Evolutionary conservation across 2,113 vertebrate species (phyloP), one percentile per base, ranked within the genome.

Genomic region (Cranoglanis bouderius): DNA sequence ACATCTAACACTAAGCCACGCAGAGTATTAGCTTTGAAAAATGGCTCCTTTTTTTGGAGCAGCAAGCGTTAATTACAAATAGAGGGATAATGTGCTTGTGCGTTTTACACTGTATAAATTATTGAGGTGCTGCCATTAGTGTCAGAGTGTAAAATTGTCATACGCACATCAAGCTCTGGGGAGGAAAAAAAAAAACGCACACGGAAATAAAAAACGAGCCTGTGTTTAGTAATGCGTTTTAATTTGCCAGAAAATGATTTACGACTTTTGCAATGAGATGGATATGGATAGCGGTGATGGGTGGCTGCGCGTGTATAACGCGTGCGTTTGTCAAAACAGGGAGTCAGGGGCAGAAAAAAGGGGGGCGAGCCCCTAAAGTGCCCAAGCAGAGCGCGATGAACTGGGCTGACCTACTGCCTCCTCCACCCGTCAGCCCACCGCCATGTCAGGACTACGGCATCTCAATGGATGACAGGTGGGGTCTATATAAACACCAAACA

Each of bases 301-400:
- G 67, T 59, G 51, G n/a, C 74, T 59, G 14, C 7, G 16, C 32
- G 38, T 78, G 21, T 63, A 35, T 91, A 29, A 59, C 59, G 51
- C 29, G n/a, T 53, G 91, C 87, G 13, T 85, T 65, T 91, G 87
- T 89, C 63, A 81, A 93, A 29, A 80, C 93, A 99, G 98, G 98
- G 90, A 99, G 98, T 93, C 98, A 99, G 96, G 98, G 98, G 91
- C 98, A 99, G 89, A 99, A 99, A 93, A 99, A 99, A 92, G 97
- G 97, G 82, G 94, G 96, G 55, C 95, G 98, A 4, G 97, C 97
- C 74, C 97, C 97, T 57, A 99, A 98, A 95, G 95, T 96, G 86
- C 95, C 97, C 53, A 99, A 99, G 92, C 98, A 98, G 93, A 96
- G 95, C 77, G 97, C 97, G 88, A 98, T 99, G 97, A 99, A 98